phyloP scores from a whole-genome alignment of 2,888 invertebrate species.

The Lasioglossum marginatum region DNA sequence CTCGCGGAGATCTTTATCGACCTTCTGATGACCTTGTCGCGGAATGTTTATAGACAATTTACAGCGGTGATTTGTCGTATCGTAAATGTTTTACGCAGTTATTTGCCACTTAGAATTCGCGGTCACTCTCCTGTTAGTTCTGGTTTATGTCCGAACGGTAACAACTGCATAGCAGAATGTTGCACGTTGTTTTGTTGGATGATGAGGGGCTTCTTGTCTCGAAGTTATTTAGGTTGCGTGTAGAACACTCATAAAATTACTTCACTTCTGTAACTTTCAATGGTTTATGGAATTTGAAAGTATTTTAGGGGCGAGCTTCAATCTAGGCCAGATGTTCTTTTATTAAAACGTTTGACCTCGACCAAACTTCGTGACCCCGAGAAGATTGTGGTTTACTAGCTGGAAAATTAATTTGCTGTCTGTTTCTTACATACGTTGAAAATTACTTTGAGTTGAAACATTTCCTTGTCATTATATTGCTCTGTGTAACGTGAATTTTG shows the following conservation, averaged over 20 bases:
- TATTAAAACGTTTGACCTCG: neutral
- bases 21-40: neutral
- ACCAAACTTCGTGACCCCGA: neutral
- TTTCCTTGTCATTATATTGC: too few relatives aligned
- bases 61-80: too few relatives aligned
- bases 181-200: neutral
- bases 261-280: neutral
- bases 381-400: neutral
- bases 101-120: neutral
- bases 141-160: neutral
- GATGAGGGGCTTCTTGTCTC: neutral
- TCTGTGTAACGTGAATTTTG: too few relatives aligned
- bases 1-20: neutral
- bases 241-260: neutral
- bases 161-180: neutral
- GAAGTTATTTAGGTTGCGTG: conserved; percentile 2
- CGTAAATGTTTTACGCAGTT: neutral
- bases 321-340: neutral
- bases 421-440: neutral
- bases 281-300: conserved; percentile 4
- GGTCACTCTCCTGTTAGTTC: neutral
- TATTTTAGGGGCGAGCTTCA: neutral
- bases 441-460: neutral
- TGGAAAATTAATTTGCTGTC: neutral
- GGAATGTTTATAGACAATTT: neutral